Base-by-base conservation (phyloP, 2,113 vertebrate genomes). In the Dicrurus megarhynchus region DNA sequence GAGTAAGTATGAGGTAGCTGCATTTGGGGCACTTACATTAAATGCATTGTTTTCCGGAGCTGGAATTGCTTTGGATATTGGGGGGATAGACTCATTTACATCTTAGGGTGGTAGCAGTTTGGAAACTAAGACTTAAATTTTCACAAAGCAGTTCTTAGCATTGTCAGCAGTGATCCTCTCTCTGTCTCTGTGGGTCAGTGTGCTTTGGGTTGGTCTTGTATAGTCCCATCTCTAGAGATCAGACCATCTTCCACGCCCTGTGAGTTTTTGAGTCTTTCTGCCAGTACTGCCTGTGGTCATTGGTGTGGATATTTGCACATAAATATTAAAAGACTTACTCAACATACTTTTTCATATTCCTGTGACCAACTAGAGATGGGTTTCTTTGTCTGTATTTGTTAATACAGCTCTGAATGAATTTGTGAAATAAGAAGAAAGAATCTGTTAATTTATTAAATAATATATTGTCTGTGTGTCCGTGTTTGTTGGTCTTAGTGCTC, bases 1-100 rank as follows among this genome's bases (percentile, higher is more conserved):
- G 99, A 98, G 99, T 99, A 96, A 98, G 99, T 98, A 77, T 65
- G 57, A 39, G 28, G 35, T 69, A 65, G 53, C 56, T 73, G 49
- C 47, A 13, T 39, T 74, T 90, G 91, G 37, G 59, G 24, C 68
- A 47, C 19, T 67, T 69, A 10, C 0, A 21, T 78, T 61, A 60
- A 55, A 46, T 56, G 8, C 9, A 1, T 39, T 87, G 15, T 59
- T 87, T 74, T 78, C 30, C 10, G 13, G 56, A 44, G 56, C 41
- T 68, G 81, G 26, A 77, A 47, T 94, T 90, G 68, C 20, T 4
- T 65, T 35, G 32, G 16, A 3, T 32, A 4, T 15, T 8, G 27
- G 6, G 13, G 19, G 11, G 2, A 2, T 65, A 12, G 23, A 33
- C 83, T 76, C 18, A 49, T 1, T 70, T 85, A 7, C 57, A 42